These are phyloP conservation scores for Lasioglossum oenotherae DNA, from an alignment of 2,888 invertebrate genomes.

Conservation along the genomic window DNA sequence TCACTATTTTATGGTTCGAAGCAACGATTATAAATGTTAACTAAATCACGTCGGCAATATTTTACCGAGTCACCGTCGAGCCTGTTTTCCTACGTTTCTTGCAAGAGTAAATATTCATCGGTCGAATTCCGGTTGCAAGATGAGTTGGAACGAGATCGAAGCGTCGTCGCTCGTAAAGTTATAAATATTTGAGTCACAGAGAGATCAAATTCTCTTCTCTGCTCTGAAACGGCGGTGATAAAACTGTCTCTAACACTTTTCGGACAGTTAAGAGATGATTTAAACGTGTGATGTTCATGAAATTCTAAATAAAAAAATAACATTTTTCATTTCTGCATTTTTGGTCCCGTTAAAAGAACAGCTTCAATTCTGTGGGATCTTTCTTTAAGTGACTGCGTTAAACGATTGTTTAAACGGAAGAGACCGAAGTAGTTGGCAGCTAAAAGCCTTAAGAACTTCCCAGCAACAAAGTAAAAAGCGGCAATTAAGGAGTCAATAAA, in stretches of 20 bases:
- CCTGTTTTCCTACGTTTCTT: neutral
- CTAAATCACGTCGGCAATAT: neutral
- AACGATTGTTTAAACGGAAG: neutral
- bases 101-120: neutral
- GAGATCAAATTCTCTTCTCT: neutral
- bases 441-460: neutral
- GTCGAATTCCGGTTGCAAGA: neutral
- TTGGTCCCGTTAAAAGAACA: neutral
- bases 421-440: neutral
- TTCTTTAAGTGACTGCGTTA: neutral
- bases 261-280: neutral
- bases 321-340: neutral
- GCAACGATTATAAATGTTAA: neutral
- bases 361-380: neutral
- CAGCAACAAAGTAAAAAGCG: neutral
- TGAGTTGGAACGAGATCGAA: neutral
- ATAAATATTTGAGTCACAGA: neutral
- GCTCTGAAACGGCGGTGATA: neutral
- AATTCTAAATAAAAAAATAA: neutral
- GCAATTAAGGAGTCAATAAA: constrained; percentile 36
- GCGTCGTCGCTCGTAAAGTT: neutral
- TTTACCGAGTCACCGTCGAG: neutral
- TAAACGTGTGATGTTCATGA: neutral
- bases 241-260: neutral
- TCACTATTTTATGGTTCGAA: neutral